Percentiles rank a stretch among this genome's conserved stretches.
These are phyloP conservation scores for Trachymyrmex cornetzi DNA, from an alignment of 1,140 invertebrate genomes.

Conservation along the genomic window DNA sequence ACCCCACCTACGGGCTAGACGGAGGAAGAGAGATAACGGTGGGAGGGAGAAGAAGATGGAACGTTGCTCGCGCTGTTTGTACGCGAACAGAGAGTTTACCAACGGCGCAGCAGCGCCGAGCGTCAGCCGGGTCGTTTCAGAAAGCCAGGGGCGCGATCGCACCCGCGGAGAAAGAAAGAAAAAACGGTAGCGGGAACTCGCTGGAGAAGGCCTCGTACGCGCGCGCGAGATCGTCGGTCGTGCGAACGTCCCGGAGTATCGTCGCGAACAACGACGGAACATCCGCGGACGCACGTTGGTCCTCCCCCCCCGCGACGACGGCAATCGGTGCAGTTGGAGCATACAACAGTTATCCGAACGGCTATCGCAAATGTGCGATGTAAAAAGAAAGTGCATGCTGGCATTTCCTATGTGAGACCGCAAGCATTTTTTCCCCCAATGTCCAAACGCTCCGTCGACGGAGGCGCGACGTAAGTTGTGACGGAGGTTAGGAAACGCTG, in stretches of 20 bases:
- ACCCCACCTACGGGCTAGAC: constrained; percentile 68
- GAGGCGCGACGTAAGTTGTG: constrained; percentile 1
- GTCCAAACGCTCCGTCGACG: constrained; percentile 13
- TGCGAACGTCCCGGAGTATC: neutral
- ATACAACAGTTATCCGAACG: neutral
- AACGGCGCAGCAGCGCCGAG: constrained; percentile 72
- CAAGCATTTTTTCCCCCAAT: neutral
- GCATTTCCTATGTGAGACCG: neutral
- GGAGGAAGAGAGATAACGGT: constrained; percentile 1
- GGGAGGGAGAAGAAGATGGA: constrained; percentile 65
- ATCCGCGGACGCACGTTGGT: neutral
- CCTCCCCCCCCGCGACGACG: too few relatives aligned
- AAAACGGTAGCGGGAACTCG: constrained; percentile 19
- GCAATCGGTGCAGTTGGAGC: neutral
- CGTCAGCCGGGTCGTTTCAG: constrained; percentile 63
- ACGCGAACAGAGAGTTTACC: constrained; percentile 58
- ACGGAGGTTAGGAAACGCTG: constrained; percentile 43
- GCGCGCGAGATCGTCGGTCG: neutral
- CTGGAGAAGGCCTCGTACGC: neutral
- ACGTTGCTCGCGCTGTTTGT: constrained; percentile 69
- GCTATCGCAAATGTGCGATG: neutral
- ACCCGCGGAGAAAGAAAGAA: neutral
- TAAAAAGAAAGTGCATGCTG: neutral
- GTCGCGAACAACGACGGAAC: too few relatives aligned
- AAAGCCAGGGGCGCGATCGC: constrained; percentile 56